Base-by-base conservation (phyloP, 92 coral and sea anemone species). In the Metridium senile region DNA sequence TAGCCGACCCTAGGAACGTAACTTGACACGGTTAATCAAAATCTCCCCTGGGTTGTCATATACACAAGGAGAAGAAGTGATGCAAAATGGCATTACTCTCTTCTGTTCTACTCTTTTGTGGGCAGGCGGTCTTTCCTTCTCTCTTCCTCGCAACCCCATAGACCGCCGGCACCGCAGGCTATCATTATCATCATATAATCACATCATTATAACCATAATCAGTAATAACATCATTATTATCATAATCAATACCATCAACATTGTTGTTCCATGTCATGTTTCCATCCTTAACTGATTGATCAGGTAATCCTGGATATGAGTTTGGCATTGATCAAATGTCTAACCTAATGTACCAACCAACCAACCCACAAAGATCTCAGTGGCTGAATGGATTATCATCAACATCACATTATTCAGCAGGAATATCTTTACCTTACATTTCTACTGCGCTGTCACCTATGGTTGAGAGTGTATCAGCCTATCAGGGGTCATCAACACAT, bases 221-320 rank as follows among this genome's bases (percentile, higher is more conserved):
- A 39, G 6, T 13, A 39, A 4, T 13, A 39, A 4, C 49, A 39
- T 59, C 29, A 23, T 59, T 0, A 22, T 59, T 16, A 25, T 6
- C 29, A 59, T 26, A 17, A n/a, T 59, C 22, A 59, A 22, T 13
- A 39, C 13, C 49, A 23, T 59, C 65, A 59, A 10, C 65, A 54
- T n/a, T 8, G 17, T 45, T 8, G 8, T 45, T 45, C 52, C 8
- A 45, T 45, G 17, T 8, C n/a, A n/a, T n/a, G 26, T 17, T 54
- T 2, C 4, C 3, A 16, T 77, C 58, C 82, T 77, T 77, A 26
- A 77, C 82, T 33, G 31, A 51, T 0, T 9, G 7, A 19, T 67
- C 80, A 92, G 97, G 87, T 29, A 89, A 90, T 63, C 72, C 88
- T 35, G 93, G 88, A 0, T 92, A 88, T 89, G 97, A 92, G 32